A percentile compares a stretch with the other conserved stretches of the same genome.
Evolutionary conservation across 2,113 vertebrate genomes (phyloP).

Genomic region (Cacatua alba): DNA sequence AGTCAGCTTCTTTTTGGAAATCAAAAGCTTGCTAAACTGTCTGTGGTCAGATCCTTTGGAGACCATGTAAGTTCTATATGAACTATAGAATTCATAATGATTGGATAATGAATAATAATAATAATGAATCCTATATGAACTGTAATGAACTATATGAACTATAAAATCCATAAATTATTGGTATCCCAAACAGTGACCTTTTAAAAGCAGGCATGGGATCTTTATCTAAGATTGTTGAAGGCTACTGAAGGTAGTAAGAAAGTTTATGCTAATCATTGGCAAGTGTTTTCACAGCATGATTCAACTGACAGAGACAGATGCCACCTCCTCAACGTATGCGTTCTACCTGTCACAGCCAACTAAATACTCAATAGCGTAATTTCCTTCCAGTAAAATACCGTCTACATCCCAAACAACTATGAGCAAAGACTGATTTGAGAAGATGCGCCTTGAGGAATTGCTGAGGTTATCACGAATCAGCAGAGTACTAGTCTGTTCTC

Average conservation of each 20-base stretch:
- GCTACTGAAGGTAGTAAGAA: background rate
- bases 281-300: background rate
- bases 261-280: background rate
- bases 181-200: background rate
- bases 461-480: background rate
- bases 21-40: background rate
- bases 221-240: background rate
- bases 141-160: background rate
- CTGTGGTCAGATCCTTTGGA: background rate
- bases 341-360: constrained; percentile 39
- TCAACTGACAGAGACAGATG: constrained; percentile 37
- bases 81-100: background rate
- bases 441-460: background rate
- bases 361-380: background rate
- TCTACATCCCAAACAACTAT: background rate
- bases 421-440: background rate
- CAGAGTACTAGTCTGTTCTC: background rate
- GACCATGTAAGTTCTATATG: background rate
- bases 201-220: background rate
- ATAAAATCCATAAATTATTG: background rate
- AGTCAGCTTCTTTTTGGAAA: background rate
- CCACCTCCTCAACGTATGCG: background rate
- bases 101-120: no score
- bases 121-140: background rate
- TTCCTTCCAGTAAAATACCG: constrained; percentile 19